Base-by-base conservation (phyloP, 2,113 vertebrate genomes). In the Thamnaconus septentrionalis region DNA sequence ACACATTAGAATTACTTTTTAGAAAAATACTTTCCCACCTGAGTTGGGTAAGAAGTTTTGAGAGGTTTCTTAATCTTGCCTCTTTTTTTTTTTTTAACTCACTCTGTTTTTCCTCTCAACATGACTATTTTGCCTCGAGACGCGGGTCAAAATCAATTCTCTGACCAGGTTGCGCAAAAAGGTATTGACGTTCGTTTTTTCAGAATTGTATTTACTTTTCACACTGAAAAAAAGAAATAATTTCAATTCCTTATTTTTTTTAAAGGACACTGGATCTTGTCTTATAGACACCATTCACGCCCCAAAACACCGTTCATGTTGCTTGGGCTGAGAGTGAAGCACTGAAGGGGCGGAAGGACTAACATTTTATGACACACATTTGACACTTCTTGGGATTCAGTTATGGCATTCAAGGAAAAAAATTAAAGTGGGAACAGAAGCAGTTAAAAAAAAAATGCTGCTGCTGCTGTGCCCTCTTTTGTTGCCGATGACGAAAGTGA, bases 401-500 rank as follows among this genome's bases (percentile, higher is more conserved):
- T 2, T 45, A 45, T 45, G 44, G 7, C 44, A 45, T 45, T 31
- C 18, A 31, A 31, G 54, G 47, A 69, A 56, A 66, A 57, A 59
- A 74, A 69, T 41, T 61, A 12, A 48, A 40, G 18, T 51, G 61
- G 56, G 53, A 71, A 80, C 55, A 59, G 46, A 80, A 59, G 69
- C 42, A 55, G 45, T 70, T 79, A 56, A n/a, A 59, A 52, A 64
- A 46, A 63, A 60, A 66, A 41, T 58, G 60, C 41, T 53, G 39
- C 59, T 66, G 43, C 52, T 62, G 9, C 53, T 71, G 49, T 12
- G 18, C 64, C 61, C 64, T 9, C 62, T 66, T 67, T 70, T 80
- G 62, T 75, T 73, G 56, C 57, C 54, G 52, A 75, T 61, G 46
- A 60, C 40, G 42, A 76, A 75, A 77, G 71, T 75, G 61, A 59